Evolutionary conservation across 2,797 vertebrate genomes (phyloP).

Genomic region (Macropodus opercularis): DNA sequence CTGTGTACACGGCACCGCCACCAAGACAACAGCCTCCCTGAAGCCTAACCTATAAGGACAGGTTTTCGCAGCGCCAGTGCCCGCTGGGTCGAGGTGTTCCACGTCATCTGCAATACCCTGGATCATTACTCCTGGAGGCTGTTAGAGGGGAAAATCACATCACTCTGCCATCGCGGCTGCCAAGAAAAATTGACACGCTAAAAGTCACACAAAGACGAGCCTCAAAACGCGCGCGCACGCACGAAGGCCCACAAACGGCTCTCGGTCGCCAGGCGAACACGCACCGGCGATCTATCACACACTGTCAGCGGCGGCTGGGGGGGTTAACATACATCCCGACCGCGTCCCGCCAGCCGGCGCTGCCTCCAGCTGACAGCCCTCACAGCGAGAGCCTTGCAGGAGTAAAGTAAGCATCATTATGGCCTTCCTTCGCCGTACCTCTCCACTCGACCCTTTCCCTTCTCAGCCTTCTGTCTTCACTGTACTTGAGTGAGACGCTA

Average conservation of each 20-base stretch:
- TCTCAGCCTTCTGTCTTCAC: slow-evolving; percentile 46
- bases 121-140: slow-evolving; percentile 74
- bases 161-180: slow-evolving; percentile 58
- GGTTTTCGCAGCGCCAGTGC: slow-evolving; percentile 48
- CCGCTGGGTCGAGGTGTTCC: slow-evolving; percentile 70
- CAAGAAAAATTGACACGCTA: slow-evolving; percentile 63
- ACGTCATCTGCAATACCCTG: slow-evolving; percentile 74
- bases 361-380: slow-evolving; percentile 66
- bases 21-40: slow-evolving; percentile 54
- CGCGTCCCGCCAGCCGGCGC: slow-evolving; percentile 36
- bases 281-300: slow-evolving; percentile 54
- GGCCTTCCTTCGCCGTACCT: slow-evolving; percentile 30
- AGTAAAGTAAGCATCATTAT: slow-evolving; percentile 67
- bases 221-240: slow-evolving; percentile 24
- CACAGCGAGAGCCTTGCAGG: slow-evolving; percentile 48
- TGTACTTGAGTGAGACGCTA: slow-evolving; percentile 55
- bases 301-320: slow-evolving; percentile 36
- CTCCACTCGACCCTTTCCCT: slow-evolving; percentile 14
- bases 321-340: slow-evolving; percentile 48
- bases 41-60: slow-evolving; percentile 60
- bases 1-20: slow-evolving; percentile 38
- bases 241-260: slow-evolving; percentile 3
- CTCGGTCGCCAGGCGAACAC: no score
- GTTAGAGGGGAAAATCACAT: slow-evolving; percentile 72
- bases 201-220: slow-evolving; percentile 59